Evolutionary conservation across 2,797 vertebrate species (phyloP), one percentile per base, ranked within the genome.

Genomic region (Podargus strigoides): DNA sequence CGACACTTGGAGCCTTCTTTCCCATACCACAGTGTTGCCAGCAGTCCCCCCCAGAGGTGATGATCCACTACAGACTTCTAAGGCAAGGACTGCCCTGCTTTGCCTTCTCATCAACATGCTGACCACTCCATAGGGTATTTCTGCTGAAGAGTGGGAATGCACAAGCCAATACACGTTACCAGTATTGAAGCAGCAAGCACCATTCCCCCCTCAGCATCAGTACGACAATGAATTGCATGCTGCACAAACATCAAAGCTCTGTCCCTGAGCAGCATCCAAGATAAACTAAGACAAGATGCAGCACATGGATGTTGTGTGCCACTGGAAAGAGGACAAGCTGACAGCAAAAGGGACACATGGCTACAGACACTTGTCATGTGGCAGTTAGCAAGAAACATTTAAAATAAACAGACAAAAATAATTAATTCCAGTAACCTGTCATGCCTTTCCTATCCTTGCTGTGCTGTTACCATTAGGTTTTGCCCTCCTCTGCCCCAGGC

Each of bases 311-410:
- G 85, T 80, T 89, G 91, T 90, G 94, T 94, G 91, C 93, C 90
- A 95, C 77, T 5, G 8, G 80, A 94, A 88, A 90, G 78, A 96
- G 81, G 88, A 96, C 95, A 96, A 94, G 93, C 89, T 90, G 94
- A 96, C 96, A 96, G 95, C 81, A 95, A 93, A 93, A 94, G 93
- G 91, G 72, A 96, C 94, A 94, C 91, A 96, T 60, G 83, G 95
- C 93, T 95, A 95, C 95, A 95, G 91, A 96, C 94, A 96, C 32
- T 87, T 75, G 72, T 95, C 91, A 95, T 95, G 86, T 94, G 91
- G 95, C 90, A 96, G 90, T 96, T 95, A 94, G 95, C 91, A 96
- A 95, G 91, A 85, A 93, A 95, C 93, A 96, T 30, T 92, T 74
- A 96, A 94, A 96, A 90, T 90, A 91, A 96, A 94, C 87, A 96